phyloP scores from a whole-genome alignment of 2,113 vertebrate species.

The Microtus oregoni region DNA sequence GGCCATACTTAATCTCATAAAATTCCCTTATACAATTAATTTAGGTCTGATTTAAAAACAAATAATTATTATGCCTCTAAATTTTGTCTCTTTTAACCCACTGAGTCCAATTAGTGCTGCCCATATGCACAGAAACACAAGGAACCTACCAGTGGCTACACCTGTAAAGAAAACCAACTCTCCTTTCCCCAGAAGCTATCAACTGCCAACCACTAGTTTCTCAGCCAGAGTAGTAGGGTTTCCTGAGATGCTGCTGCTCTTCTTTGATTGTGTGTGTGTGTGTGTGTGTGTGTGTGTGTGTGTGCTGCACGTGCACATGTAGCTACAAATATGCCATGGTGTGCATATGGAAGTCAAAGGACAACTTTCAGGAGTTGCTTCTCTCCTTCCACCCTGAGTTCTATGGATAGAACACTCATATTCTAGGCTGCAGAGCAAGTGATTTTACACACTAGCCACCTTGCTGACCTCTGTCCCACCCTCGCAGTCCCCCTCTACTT shows the following conservation, averaged over 20 bases:
- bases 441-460: neutral
- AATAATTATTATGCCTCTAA: neutral
- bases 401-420: neutral
- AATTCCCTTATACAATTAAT: neutral
- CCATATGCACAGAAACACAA: neutral
- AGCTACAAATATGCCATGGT: neutral
- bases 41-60: neutral
- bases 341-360: neutral
- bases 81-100: neutral
- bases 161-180: neutral
- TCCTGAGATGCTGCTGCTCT: neutral
- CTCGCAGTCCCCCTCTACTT: neutral
- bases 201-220: neutral
- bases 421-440: neutral
- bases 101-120: neutral
- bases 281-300: no score
- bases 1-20: constrained; percentile 35
- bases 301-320: accelerated
- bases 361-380: neutral
- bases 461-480: no score
- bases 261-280: neutral
- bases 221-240: neutral
- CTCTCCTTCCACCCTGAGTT: neutral
- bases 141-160: neutral
- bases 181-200: neutral